Conservation (phyloP, 2,797 vertebrate genomes). For the Platalea minor region DNA sequence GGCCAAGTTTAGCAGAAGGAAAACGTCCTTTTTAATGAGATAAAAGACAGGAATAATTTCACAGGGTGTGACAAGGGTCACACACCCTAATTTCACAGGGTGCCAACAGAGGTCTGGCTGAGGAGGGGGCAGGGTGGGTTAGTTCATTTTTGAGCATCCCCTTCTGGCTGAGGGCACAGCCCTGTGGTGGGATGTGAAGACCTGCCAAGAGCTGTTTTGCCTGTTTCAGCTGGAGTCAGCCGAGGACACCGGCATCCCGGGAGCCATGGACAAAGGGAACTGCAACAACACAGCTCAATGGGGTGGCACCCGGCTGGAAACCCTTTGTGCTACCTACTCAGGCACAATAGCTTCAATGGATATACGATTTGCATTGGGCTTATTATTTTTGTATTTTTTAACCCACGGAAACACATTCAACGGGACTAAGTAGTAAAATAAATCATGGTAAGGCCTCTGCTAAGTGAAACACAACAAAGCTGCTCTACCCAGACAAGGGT, state of each 20-base stretch:
- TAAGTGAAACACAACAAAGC: not conserved
- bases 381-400: not conserved
- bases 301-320: not conserved
- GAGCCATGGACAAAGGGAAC: conserved; percentile 3
- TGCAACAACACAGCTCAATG: not conserved
- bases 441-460: not conserved
- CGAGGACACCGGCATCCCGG: not conserved
- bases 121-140: not conserved
- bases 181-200: not conserved
- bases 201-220: conserved; percentile 29
- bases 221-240: conserved; percentile 31
- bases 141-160: not conserved
- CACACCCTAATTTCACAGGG: not conserved
- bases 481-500: not conserved
- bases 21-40: not conserved
- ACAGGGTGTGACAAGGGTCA: not conserved
- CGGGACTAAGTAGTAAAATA: not conserved
- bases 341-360: not conserved
- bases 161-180: not conserved
- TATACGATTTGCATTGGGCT: not conserved
- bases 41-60: not conserved
- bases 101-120: not conserved
- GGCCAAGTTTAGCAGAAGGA: not conserved
- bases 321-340: conserved; percentile 36
- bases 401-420: not conserved